Base-by-base conservation (phyloP, 2,797 vertebrate species). In the Clarias fuscus region DNA sequence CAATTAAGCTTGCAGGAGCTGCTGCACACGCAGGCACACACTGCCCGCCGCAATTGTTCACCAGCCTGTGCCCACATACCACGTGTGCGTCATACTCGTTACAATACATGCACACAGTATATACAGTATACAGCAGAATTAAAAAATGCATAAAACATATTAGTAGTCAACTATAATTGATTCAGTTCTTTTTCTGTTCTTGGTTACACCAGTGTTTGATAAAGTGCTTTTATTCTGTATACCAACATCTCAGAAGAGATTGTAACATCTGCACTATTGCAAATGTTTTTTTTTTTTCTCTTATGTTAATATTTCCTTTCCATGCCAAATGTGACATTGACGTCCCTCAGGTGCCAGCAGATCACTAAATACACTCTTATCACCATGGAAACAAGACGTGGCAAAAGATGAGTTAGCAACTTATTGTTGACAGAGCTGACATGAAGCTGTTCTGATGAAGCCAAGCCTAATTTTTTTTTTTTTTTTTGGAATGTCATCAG, bases 331-430 rank as follows among this genome's bases (percentile, higher is more conserved):
- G 79, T 85, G 64, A 40, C 82, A 83, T 61, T 48, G 68, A 67
- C 11, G 61, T 88, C 56, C 58, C 68, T 22, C 27, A 59, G 59
- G 84, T 65, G 76, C 58, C 65, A 67, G 56, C 40, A 30, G 80
- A 79, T 79, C 77, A 64, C 0, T 82, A 62, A 84, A 70, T 61
- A 68, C 61, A 65, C 68, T 71, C 17, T 3, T 18, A 86, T 90
- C 68, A 64, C 87, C 85, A 85, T 87, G 84, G 90, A 84, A 90
- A 88, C 87, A 75, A 87, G 88, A 70, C 56, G 43, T 56, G 59
- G 70, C 73, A 73, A 70, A 85, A 48, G 14, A 86, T 80, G 62
- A 79, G 65, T 68, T 86, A 80, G 62, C 61, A 84, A 88, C 37
- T n/a, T 30, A 77, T 43, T 79, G 62, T 84, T 84, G 72, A 78